phyloP scores from a whole-genome alignment of 2,113 vertebrate genomes.

The Edolisoma coerulescens region DNA sequence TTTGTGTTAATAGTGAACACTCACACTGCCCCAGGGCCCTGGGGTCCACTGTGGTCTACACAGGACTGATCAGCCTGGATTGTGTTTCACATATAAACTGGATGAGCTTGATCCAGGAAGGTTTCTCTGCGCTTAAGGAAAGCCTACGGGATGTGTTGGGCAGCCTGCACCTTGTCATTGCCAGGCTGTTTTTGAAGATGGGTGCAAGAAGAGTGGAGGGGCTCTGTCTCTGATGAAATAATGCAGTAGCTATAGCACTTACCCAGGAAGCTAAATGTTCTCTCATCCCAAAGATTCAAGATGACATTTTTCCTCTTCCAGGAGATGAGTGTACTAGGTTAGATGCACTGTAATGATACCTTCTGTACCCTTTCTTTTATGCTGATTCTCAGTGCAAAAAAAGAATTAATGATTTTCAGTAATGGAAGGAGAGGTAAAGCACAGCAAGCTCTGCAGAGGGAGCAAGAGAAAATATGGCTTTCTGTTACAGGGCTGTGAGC shows the following conservation, averaged over 20 bases:
- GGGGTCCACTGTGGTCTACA: not conserved
- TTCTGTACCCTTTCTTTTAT: not conserved
- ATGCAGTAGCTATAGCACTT: not conserved
- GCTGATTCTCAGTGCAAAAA: not conserved
- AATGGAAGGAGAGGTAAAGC: not conserved
- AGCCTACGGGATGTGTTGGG: fast-evolving
- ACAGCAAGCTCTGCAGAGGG: not conserved
- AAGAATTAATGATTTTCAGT: not conserved
- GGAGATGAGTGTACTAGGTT: not conserved
- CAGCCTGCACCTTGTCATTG: not conserved
- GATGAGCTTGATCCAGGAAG: not conserved
- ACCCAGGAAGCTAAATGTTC: not conserved
- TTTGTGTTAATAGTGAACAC: not conserved
- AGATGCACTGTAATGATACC: not conserved
- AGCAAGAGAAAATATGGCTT: not conserved
- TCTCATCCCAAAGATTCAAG: not conserved
- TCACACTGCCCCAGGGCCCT: not conserved
- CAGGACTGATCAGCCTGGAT: not conserved
- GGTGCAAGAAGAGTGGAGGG: not conserved
- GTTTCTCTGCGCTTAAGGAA: not conserved
- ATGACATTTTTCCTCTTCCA: not conserved
- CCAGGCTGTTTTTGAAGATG: not conserved
- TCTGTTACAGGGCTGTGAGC: not conserved
- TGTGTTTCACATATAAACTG: not conserved
- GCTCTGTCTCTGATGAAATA: not conserved